A percentile compares a stretch with the other conserved stretches of the same genome.
Conservation (phyloP, 2,888 invertebrate species). For the Syrphus vitripennis region DNA sequence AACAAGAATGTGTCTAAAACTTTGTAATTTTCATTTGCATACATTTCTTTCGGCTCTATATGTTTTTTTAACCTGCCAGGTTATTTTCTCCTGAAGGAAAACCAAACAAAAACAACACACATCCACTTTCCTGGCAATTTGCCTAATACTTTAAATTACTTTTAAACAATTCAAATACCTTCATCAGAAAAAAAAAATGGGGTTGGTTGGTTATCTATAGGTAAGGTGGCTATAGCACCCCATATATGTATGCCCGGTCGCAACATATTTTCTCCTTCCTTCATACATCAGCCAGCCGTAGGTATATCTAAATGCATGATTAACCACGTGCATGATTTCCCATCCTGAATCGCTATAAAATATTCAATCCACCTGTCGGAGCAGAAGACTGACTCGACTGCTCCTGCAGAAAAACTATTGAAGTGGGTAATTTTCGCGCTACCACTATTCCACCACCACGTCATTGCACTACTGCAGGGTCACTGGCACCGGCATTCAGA, state of each 20-base stretch:
- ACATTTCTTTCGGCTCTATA: neutral
- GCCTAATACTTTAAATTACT: slow-evolving; percentile 26
- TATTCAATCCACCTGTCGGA: slow-evolving; percentile 70
- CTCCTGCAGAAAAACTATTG: slow-evolving; percentile 17
- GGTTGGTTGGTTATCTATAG: neutral
- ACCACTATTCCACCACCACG: neutral
- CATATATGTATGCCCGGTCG: neutral
- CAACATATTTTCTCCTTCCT: neutral
- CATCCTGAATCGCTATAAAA: slow-evolving; percentile 62
- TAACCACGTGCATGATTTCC: slow-evolving; percentile 70
- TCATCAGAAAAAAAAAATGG: neutral
- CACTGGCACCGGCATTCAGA: slow-evolving; percentile 33
- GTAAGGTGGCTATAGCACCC: neutral
- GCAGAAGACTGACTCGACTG: slow-evolving; percentile 23
- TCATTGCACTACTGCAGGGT: slow-evolving; percentile 21
- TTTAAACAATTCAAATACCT: slow-evolving; percentile 17
- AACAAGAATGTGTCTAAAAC: neutral
- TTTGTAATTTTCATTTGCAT: neutral
- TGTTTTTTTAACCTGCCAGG: neutral
- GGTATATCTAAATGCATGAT: slow-evolving; percentile 58
- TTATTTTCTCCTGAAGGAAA: neutral
- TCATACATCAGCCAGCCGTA: neutral
- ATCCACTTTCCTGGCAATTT: slow-evolving; percentile 12
- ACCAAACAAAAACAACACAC: neutral
- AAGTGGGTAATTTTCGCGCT: slow-evolving; percentile 58